Conservation (phyloP, 2,797 vertebrate species). For the Pogoniulus pusillus region DNA sequence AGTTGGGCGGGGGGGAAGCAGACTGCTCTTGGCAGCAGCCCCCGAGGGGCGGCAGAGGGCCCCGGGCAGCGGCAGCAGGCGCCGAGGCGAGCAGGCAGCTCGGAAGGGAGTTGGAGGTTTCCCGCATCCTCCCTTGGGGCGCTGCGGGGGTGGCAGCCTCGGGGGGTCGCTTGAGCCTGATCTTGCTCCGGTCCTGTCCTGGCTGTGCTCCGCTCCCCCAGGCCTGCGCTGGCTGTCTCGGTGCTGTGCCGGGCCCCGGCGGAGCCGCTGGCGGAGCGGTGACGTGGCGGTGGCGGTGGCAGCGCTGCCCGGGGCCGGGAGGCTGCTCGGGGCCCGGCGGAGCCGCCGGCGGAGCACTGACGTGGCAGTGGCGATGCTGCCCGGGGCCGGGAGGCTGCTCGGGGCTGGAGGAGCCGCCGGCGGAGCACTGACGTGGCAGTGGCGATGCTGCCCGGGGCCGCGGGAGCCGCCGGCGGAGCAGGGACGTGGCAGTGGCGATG, state of each 20-base stretch:
- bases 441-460: too few relatives aligned
- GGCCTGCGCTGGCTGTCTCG: fast-evolving
- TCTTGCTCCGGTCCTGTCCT: background rate
- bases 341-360: background rate
- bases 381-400: background rate
- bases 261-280: background rate
- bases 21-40: background rate
- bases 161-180: background rate
- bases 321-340: background rate
- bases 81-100: background rate
- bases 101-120: background rate
- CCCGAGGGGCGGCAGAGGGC: background rate
- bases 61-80: background rate
- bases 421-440: too few relatives aligned
- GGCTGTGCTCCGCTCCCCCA: too few relatives aligned
- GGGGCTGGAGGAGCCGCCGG: too few relatives aligned
- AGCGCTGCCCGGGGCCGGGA: background rate
- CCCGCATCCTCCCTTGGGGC: background rate
- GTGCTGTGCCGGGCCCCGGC: background rate
- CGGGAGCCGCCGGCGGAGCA: too few relatives aligned
- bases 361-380: background rate
- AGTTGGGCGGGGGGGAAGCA: too few relatives aligned
- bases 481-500: background rate
- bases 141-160: too few relatives aligned
- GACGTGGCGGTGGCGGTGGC: background rate